Evolutionary conservation across 2,888 invertebrate species (phyloP), one percentile per base, ranked within the genome.

Genomic region (Drosophila helvetica): DNA sequence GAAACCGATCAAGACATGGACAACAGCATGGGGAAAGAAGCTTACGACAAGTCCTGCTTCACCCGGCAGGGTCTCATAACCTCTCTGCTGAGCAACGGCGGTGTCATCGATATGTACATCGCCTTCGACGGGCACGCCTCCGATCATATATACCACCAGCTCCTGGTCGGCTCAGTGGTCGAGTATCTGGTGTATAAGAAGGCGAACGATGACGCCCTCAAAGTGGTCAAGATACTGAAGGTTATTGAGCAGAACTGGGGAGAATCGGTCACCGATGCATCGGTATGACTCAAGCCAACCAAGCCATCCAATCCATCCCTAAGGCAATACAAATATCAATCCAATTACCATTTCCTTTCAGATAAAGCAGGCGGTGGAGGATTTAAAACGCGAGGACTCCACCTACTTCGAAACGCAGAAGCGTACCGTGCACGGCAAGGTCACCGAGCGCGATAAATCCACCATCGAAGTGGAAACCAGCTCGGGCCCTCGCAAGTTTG

Each of bases 51-150:
- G 0, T 8, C 42, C 1, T 81, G 85, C 19, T 52, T 12, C 1
- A 12, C 17, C 0, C 80, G 62, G 8, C 77, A 78, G 90, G 96
- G 96, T 7, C 89, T 92, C 42, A 92, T 96, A 42, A 95, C 95
- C n/a, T 90, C 91, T n/a, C 79, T 94, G n/a, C 89, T 89, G 7
- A 88, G 91, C 1, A 89, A 93, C 56, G 91, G 92, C 84, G 93
- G 94, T 27, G 89, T 94, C 0, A 94, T 96, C 64, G 95, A 96
- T 90, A 93, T 94, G 57, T 90, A 90, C 42, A 92, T 94, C 63
- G 92, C 92, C 72, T 96, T 94, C 86, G 93, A 94, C 46, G 89
- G 90, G 1, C 89, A 89, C 74, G 84, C 80, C 66, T 92, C 75
- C 0, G 57, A 55, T 9, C 12, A 22, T 0, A 19, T 73, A 0